Evolutionary conservation across 2,888 invertebrate genomes (phyloP).

Genomic region (Rhogogaster chlorosoma): DNA sequence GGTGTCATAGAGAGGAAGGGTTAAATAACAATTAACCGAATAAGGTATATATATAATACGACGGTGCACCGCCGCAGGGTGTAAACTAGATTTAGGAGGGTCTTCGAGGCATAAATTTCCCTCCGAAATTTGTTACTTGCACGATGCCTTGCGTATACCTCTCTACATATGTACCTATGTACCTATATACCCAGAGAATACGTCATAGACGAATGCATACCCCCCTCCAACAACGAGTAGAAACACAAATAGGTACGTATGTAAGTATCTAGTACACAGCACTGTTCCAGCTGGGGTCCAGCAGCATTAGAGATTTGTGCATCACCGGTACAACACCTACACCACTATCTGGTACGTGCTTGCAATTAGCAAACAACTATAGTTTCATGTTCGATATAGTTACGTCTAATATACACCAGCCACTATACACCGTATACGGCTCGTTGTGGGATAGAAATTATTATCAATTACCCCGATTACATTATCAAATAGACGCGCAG

Average conservation of each 20-base stretch:
- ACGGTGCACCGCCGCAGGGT: background rate
- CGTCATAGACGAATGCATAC: background rate
- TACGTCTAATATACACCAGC: background rate
- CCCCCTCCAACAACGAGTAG: background rate
- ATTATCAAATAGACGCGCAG: background rate
- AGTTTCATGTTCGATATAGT: conserved; percentile 1
- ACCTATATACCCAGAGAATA: background rate
- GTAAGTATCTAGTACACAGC: background rate
- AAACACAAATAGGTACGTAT: background rate
- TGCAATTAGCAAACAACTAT: conserved; percentile 33
- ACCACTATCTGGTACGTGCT: background rate
- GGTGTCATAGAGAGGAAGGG: background rate
- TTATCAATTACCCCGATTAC: conserved; percentile 16
- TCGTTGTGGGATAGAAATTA: background rate
- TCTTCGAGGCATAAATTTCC: conserved; percentile 27
- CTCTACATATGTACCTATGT: background rate
- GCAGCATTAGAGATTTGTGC: background rate
- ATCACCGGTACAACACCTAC: background rate
- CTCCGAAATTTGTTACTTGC: conserved; percentile 8
- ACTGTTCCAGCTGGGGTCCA: background rate
- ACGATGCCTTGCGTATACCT: background rate
- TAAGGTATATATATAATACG: background rate
- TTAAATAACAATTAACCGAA: background rate
- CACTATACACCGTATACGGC: background rate
- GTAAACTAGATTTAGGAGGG: conserved; percentile 28